Evolutionary conservation across 2,113 vertebrate genomes (phyloP).

Genomic region (Chaetorhynchus papuensis): DNA sequence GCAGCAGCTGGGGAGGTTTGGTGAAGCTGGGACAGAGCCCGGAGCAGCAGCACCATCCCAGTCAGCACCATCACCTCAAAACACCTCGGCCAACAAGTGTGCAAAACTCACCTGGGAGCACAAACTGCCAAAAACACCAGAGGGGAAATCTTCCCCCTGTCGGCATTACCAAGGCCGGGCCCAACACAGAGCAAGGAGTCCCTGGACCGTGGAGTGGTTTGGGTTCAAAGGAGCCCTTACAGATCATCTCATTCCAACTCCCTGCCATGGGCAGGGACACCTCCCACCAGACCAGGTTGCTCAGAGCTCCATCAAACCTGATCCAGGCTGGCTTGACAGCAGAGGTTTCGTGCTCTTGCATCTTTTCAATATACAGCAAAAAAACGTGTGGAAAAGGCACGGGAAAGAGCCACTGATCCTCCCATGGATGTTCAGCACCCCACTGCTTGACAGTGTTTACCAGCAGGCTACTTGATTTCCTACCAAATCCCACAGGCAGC

Average conservation of each 20-base stretch:
- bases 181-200: not conserved
- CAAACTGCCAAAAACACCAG: not conserved
- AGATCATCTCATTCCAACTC: not conserved
- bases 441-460: not conserved
- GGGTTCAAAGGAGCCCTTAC: not conserved
- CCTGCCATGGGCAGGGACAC: not conserved
- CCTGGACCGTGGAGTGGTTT: not conserved
- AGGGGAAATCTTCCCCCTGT: not conserved
- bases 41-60: not conserved
- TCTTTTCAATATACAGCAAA: not conserved
- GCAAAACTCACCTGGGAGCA: not conserved
- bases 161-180: rapidly evolving
- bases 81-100: not conserved
- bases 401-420: not conserved
- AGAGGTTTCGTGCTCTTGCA: not conserved
- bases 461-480: not conserved
- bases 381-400: rapidly evolving
- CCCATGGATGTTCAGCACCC: not conserved
- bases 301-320: not conserved
- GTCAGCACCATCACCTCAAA: not conserved
- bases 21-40: not conserved
- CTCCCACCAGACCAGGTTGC: not conserved
- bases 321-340: not conserved
- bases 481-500: not conserved
- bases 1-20: not conserved